A percentile compares a stretch with the other conserved stretches of the same genome.
phyloP scores from a whole-genome alignment of 2,113 vertebrate species.

The Chitala chitala region DNA sequence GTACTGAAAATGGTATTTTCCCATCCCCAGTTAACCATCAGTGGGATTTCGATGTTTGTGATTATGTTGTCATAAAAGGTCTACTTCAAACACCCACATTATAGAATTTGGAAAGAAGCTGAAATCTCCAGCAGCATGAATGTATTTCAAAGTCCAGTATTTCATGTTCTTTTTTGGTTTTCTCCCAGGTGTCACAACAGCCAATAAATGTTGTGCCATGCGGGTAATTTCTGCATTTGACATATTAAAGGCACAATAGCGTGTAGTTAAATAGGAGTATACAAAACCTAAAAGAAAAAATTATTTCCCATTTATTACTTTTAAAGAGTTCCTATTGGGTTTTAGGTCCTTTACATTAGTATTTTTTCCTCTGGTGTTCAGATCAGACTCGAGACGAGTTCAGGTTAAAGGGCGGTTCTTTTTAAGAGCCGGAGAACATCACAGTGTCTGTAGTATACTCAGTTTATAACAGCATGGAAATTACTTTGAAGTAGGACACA shows the following conservation, averaged over 20 bases:
- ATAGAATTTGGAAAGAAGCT: background rate
- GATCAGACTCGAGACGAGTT: background rate
- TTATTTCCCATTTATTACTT: background rate
- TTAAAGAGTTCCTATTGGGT: background rate
- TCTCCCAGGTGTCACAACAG: background rate
- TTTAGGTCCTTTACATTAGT: background rate
- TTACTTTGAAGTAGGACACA: background rate
- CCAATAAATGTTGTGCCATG: background rate
- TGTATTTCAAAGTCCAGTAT: background rate
- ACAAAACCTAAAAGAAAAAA: background rate
- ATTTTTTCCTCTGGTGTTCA: background rate
- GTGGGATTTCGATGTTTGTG: constrained; percentile 1
- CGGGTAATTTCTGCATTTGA: background rate
- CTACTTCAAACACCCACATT: background rate
- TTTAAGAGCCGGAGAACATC: background rate
- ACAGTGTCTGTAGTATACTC: background rate
- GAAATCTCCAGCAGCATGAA: background rate
- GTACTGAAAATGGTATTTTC: background rate
- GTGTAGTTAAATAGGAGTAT: background rate
- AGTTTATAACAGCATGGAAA: background rate
- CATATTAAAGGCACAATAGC: background rate
- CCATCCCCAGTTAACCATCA: background rate
- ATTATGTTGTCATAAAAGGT: constrained; percentile 6
- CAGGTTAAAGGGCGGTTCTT: background rate
- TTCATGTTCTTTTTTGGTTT: background rate